Percentiles rank a stretch among this genome's conserved stretches.
These are phyloP conservation scores for Drosophila robusta DNA, from an alignment of 2,888 invertebrate genomes.

Conservation along the genomic window DNA sequence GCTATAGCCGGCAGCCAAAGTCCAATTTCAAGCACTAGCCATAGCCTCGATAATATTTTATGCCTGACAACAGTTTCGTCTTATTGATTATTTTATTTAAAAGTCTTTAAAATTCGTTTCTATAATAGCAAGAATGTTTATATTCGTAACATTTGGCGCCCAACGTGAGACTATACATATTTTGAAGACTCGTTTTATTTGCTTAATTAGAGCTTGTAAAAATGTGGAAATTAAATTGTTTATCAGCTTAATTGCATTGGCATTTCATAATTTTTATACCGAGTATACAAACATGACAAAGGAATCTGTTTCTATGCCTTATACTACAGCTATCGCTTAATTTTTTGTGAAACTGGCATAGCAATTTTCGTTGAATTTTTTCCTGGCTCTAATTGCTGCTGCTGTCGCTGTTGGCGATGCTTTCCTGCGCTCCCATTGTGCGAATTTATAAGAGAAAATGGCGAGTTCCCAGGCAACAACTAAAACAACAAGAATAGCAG, in stretches of 20 bases:
- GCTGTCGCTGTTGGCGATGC: slow-evolving; percentile 58
- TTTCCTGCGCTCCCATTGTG: slow-evolving; percentile 37
- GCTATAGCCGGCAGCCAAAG: slow-evolving; percentile 30
- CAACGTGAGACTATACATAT: too few relatives aligned
- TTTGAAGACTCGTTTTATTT: too few relatives aligned
- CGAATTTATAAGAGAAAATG: slow-evolving; percentile 45
- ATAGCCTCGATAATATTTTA: slow-evolving; percentile 41
- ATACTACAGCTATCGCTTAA: neutral
- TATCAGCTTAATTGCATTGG: too few relatives aligned
- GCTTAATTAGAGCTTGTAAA: too few relatives aligned
- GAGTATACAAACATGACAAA: too few relatives aligned
- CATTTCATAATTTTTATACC: too few relatives aligned
- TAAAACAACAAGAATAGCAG: slow-evolving; percentile 33
- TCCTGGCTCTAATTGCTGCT: slow-evolving; percentile 64
- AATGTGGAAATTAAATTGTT: too few relatives aligned
- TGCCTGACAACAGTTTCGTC: slow-evolving; percentile 61
- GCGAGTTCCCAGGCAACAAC: slow-evolving; percentile 9
- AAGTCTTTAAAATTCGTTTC: slow-evolving; percentile 16
- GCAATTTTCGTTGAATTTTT: slow-evolving; percentile 43
- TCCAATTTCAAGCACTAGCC: slow-evolving; percentile 17
- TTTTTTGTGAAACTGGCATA: slow-evolving; percentile 39
- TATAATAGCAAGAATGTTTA: too few relatives aligned
- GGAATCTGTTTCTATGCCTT: neutral
- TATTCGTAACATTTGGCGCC: too few relatives aligned
- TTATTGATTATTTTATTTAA: slow-evolving; percentile 63